Percentiles rank a stretch among this genome's conserved stretches.
Conservation (phyloP, 1,140 invertebrate genomes). For the Drosophila repletoides region DNA sequence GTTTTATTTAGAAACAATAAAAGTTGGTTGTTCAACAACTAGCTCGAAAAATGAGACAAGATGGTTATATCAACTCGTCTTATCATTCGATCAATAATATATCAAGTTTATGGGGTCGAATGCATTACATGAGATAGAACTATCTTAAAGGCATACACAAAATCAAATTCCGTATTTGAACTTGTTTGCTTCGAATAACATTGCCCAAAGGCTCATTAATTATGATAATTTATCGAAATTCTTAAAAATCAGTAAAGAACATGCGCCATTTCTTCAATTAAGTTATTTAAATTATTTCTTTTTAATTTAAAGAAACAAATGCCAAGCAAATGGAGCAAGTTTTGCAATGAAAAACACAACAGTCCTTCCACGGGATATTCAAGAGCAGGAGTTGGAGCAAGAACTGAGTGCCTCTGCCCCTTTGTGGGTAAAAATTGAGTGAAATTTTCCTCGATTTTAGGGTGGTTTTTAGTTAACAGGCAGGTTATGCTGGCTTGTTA, state of each 20-base stretch:
- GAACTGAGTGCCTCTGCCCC: background rate
- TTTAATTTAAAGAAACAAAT: conserved; percentile 54
- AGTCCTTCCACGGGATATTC: conserved; percentile 12
- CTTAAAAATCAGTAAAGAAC: conserved; percentile 3
- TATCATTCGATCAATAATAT: too few relatives aligned
- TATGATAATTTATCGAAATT: background rate
- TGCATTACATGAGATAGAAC: too few relatives aligned
- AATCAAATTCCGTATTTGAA: too few relatives aligned
- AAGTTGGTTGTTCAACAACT: too few relatives aligned
- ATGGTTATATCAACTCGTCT: too few relatives aligned
- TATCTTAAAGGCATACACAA: background rate
- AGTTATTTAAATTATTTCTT: conserved; percentile 74
- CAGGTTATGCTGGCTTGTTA: conserved; percentile 2
- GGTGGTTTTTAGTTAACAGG: conserved; percentile 10
- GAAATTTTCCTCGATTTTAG: conserved; percentile 16
- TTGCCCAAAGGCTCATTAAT: background rate
- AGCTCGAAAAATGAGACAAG: too few relatives aligned
- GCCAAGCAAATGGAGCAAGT: conserved; percentile 25
- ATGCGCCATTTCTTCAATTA: conserved; percentile 62
- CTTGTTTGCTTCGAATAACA: too few relatives aligned
- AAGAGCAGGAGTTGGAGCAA: background rate
- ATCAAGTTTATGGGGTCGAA: too few relatives aligned
- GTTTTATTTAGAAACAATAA: too few relatives aligned
- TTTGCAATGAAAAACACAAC: conserved; percentile 47
- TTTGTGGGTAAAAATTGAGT: conserved; percentile 37